Evolutionary conservation across 2,797 vertebrate species (phyloP).

Genomic region (Mastacembelus armatus): DNA sequence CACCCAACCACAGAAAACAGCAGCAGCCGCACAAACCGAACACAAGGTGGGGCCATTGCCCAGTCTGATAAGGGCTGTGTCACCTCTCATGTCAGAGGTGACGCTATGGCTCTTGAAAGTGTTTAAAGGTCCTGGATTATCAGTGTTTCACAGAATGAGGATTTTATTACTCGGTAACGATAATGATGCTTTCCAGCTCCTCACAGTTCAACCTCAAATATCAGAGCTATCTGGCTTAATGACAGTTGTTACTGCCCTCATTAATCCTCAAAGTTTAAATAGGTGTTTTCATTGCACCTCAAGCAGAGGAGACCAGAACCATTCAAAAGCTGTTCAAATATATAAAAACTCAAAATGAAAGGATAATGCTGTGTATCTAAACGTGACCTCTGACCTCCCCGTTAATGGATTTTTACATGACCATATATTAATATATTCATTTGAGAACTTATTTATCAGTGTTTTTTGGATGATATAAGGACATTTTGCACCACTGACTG

Average conservation of each 20-base stretch:
- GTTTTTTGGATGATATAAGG: no score
- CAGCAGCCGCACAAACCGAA: neutral
- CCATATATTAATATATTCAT: no score
- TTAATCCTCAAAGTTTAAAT: constrained; percentile 18
- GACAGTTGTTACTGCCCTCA: constrained; percentile 11
- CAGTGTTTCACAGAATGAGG: constrained; percentile 9
- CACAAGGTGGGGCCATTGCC: constrained; percentile 50
- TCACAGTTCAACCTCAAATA: constrained; percentile 7
- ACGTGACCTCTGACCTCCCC: constrained; percentile 10
- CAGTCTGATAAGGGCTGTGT: neutral
- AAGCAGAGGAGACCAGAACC: neutral
- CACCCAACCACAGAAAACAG: neutral
- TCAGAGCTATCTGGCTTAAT: constrained; percentile 4
- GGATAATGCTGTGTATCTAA: no score
- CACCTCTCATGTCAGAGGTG: neutral
- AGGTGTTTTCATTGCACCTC: constrained; percentile 10
- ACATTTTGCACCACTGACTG: no score
- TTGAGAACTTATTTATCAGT: no score
- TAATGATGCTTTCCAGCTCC: constrained; percentile 9
- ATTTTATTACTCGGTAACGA: constrained; percentile 20
- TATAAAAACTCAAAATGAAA: neutral
- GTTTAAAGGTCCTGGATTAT: neutral
- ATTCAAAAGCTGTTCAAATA: neutral
- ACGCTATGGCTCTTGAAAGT: neutral
- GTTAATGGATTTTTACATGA: neutral